phyloP scores from a whole-genome alignment of 2,888 invertebrate genomes.

The Caenorhabditis angaria region DNA sequence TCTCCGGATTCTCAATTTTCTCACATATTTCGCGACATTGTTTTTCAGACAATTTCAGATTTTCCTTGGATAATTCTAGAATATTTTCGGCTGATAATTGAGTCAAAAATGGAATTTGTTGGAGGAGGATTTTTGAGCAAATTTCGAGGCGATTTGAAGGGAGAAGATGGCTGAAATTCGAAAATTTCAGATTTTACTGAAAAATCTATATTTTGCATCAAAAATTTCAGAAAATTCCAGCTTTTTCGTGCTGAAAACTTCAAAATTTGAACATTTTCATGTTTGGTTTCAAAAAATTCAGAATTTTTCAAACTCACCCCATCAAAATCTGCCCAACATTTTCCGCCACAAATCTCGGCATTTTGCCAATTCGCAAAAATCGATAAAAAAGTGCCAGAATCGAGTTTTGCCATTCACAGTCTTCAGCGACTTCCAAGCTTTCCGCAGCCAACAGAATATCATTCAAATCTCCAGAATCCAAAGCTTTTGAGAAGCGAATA shows the following conservation, averaged over 20 bases:
- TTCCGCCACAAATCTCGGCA: background rate
- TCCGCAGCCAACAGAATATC: conserved; percentile 10
- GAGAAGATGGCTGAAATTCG: background rate
- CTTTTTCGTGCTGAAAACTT: too few species aligned
- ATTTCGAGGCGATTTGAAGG: background rate
- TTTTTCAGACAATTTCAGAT: background rate
- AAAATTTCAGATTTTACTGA: too few species aligned
- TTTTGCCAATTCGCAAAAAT: conserved; percentile 11
- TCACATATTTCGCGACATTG: background rate
- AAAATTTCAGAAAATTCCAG: too few species aligned
- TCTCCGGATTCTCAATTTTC: background rate
- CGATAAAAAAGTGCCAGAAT: background rate
- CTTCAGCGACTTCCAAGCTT: background rate
- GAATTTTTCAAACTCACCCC: too few species aligned
- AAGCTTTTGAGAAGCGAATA: conserved; percentile 13
- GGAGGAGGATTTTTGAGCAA: background rate
- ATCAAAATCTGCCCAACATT: background rate
- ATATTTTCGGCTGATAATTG: background rate
- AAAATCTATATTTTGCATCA: too few species aligned
- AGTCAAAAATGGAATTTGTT: background rate
- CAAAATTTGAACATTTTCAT: too few species aligned
- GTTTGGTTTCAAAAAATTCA: too few species aligned
- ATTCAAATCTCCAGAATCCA: conserved; percentile 16
- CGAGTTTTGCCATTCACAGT: background rate
- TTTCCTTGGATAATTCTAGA: background rate